These are phyloP conservation scores for Ammodytes dubius DNA, from an alignment of 2,113 vertebrate genomes.

Conservation along the genomic window DNA sequence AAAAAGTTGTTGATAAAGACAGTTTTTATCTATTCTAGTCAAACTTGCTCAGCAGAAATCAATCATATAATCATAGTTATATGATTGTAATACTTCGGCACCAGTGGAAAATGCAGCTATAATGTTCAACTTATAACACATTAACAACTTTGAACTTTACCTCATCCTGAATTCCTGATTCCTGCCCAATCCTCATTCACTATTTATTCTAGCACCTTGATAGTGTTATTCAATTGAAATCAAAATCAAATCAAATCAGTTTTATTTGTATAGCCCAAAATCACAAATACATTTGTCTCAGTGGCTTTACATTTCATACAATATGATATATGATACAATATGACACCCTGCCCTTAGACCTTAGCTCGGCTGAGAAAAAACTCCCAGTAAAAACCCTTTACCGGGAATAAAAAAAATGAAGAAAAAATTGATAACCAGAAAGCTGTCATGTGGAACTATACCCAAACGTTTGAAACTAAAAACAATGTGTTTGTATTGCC, in stretches of 20 bases:
- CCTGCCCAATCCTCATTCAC: not conserved
- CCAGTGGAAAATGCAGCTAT: not conserved
- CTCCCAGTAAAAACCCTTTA: no score
- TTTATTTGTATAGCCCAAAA: no score
- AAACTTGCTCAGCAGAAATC: constrained; percentile 19
- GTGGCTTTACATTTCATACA: no score
- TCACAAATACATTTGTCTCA: no score
- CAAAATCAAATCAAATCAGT: no score
- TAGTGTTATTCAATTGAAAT: not conserved
- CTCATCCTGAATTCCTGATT: not conserved
- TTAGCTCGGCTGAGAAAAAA: no score
- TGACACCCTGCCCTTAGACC: no score
- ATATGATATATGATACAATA: no score
- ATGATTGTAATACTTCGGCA: not conserved
- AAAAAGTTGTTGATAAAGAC: not conserved
- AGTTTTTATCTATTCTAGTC: not conserved
- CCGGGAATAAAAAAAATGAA: no score
- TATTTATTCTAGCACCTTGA: not conserved
- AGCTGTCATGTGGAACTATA: not conserved
- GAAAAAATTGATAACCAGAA: not conserved
- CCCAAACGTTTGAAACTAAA: no score
- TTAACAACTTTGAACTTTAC: not conserved
- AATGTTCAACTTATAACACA: not conserved
- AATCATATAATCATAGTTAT: no score
- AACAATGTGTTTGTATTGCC: not conserved